Conservation (phyloP, 2,888 invertebrate species). For the Lycia hirtaria region DNA sequence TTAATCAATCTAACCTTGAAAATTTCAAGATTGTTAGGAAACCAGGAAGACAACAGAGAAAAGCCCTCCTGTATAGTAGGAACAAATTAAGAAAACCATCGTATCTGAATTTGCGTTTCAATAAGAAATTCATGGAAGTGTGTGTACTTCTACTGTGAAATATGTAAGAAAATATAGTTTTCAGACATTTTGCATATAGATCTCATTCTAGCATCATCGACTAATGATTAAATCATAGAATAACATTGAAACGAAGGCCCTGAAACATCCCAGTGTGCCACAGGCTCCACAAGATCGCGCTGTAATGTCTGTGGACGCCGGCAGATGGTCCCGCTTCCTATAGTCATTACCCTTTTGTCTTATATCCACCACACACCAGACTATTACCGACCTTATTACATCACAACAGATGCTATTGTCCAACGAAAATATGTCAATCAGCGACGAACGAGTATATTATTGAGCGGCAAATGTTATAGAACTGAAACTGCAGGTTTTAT, state of each 20-base stretch:
- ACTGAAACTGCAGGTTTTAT: constrained; percentile 66
- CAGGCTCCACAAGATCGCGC: constrained; percentile 61
- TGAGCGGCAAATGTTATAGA: constrained; percentile 70
- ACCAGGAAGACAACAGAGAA: too few species aligned
- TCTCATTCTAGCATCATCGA: too few species aligned
- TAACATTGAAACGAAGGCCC: constrained; percentile 39
- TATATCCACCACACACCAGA: constrained; percentile 49
- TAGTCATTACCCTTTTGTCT: constrained; percentile 76
- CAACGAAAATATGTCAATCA: constrained; percentile 51
- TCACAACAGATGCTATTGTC: constrained; percentile 45
- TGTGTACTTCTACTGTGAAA: too few species aligned
- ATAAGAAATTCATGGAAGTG: too few species aligned
- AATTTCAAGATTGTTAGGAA: too few species aligned
- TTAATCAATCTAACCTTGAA: too few species aligned
- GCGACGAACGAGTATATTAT: constrained; percentile 63
- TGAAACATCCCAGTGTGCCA: constrained; percentile 54
- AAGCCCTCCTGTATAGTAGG: too few species aligned
- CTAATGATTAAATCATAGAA: constrained; percentile 4
- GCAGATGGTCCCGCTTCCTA: constrained; percentile 74
- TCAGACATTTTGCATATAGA: too few species aligned
- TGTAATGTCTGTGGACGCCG: constrained; percentile 74
- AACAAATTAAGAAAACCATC: too few species aligned
- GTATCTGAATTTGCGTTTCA: too few species aligned
- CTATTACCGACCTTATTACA: constrained; percentile 48
- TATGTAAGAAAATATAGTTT: too few species aligned